Evolutionary conservation across 2,888 invertebrate genomes (phyloP), one percentile per base, ranked within the genome.

Genomic region (Laothoe populi): DNA sequence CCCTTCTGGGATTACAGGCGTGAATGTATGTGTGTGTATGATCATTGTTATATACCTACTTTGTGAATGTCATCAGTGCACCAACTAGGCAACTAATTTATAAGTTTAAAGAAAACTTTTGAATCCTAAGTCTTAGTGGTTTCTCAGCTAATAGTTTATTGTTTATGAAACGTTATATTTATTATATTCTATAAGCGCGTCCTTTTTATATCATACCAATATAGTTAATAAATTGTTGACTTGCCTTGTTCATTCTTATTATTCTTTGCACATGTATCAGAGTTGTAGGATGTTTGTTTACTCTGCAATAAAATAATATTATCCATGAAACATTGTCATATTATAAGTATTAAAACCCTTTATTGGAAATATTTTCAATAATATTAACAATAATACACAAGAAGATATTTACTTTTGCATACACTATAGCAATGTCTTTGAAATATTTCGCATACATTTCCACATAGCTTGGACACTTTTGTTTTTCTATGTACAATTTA

Each of bases 391-490:
- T 26, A 13, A 19, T 38, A 53, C 16, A 10, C 88, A 88, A 75
- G 1, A 35, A 0, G 8, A 24, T 13, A 19, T 11, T 66, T 78
- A 90, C 90, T 81, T 88, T 90, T 0, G 76, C 73, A 63, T 77
- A 84, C 57, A 84, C 86, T 61, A 91, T 64, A 21, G 87, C 67
- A 31, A 90, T 71, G 63, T 92, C 90, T 61, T 67, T 73, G 45
- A 70, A 77, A 61, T 65, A 75, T 79, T 85, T 88, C 19, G 85
- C 82, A 62, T 82, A 90, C 77, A 92, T 89, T 79, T 84, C 77
- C 2, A 92, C 81, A 73, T 92, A 93, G 70, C 82, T 91, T 0
- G 92, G 88, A 64, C 82, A 79, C 61, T 70, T 70, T 74, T 87
- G 87, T 76, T 84, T 88, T 58, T 88, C 83, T 59, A 90, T 70